Percentiles rank a stretch among this genome's conserved stretches.
These are phyloP conservation scores for Lasioglossum albipes DNA, from an alignment of 1,140 invertebrate species.

Conservation along the genomic window DNA sequence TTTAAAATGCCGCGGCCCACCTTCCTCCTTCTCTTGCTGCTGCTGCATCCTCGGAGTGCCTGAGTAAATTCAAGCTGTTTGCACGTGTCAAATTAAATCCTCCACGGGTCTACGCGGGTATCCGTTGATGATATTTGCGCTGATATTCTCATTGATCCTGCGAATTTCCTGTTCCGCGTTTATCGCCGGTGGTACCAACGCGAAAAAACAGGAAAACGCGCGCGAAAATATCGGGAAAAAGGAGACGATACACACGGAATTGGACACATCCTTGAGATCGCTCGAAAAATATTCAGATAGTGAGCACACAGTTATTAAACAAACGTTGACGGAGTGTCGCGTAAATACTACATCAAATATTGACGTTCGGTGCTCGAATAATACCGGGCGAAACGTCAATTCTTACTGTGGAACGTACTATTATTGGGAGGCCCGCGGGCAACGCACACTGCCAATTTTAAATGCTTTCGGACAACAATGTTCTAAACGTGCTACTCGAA, in stretches of 20 bases:
- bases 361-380: conserved; percentile 12
- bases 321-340: conserved; percentile 23
- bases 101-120: not conserved
- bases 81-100: conserved; percentile 36
- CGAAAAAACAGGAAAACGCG: too few relatives aligned
- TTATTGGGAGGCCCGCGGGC: not conserved
- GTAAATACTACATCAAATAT: conserved; percentile 28
- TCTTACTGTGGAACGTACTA: not conserved
- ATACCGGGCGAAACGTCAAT: conserved; percentile 22
- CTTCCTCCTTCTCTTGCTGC: not conserved
- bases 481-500: not conserved
- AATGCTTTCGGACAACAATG: not conserved
- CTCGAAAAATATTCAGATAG: conserved; percentile 23
- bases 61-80: conserved; percentile 40
- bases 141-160: not conserved
- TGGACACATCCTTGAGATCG: not conserved
- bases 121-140: not conserved
- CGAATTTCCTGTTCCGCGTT: not conserved
- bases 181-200: not conserved
- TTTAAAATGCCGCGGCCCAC: conserved; percentile 13
- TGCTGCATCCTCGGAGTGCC: not conserved
- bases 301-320: not conserved
- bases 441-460: not conserved
- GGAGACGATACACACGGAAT: not conserved
- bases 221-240: not conserved